Base-by-base conservation (phyloP, 2,888 invertebrate species). In the Drosophila anomalata region DNA sequence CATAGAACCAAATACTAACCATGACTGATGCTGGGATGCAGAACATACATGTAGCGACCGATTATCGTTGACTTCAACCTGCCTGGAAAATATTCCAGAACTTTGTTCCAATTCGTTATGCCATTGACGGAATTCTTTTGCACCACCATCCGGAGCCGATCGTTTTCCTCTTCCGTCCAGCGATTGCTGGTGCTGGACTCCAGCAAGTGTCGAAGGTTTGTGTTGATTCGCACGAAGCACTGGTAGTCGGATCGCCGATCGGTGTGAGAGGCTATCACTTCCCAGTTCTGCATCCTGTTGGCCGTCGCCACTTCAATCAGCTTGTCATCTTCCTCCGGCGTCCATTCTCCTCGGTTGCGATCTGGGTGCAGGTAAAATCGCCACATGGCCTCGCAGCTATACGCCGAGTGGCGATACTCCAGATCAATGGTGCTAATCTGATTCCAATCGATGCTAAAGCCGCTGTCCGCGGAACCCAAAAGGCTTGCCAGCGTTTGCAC, bases 91-190 rank as follows among this genome's bases (percentile, higher is more conserved):
- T 93, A 93, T 24, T 93, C 92, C 1, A 94, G 92, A 7, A 96
- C 94, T 87, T 94, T 94, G 3, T 94, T 93, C 97, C 97, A 97
- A 0, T 96, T 95, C 72, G 96, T 95, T 48, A 93, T 93, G 65
- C 94, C 92, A 17, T 95, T 96, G 59, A 94, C 92, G 72, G 92
- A 93, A 73, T 94, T 94, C 68, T 92, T 92, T n/a, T 94, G 93
- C 0, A 97, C 93, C 1, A 95, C 90, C 58, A 93, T 92, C 36
- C 93, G 87, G 2, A 98, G 92, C 51, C 93, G 93, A 53, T 93
- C 92, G 78, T 96, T 95, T 89, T 98, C 97, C 48, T 94, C 93
- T 11, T 91, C 87, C 0, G 94, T 93, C 95, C 97, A 97, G 72
- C 78, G 79, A 0, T 9, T 5, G 0, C 2, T 2, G 14, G n/a